These are phyloP conservation scores for Philhelius pedissequus DNA, from an alignment of 2,888 invertebrate species.

Conservation along the genomic window DNA sequence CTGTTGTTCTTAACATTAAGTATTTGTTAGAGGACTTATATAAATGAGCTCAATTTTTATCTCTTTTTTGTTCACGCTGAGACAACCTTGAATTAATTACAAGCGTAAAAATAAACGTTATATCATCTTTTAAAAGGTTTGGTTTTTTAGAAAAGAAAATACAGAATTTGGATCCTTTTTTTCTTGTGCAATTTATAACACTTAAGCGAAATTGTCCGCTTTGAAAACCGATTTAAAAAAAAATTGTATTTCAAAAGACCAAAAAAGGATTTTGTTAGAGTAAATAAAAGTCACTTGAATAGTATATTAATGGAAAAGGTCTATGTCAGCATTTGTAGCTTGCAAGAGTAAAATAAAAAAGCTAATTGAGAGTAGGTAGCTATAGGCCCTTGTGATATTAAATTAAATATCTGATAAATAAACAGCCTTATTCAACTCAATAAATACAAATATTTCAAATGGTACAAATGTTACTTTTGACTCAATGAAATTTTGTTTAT, in stretches of 20 bases:
- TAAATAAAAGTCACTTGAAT: background rate
- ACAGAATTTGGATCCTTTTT: conserved; percentile 1
- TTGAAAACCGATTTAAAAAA: background rate
- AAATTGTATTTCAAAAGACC: background rate
- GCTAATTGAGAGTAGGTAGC: too few relatives aligned
- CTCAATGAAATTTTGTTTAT: too few relatives aligned
- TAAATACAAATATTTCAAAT: too few relatives aligned
- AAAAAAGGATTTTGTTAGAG: background rate
- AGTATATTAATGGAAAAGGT: background rate
- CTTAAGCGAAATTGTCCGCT: background rate
- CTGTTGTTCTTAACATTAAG: background rate
- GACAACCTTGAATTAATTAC: conserved; percentile 16
- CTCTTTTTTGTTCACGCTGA: background rate
- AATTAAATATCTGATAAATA: too few relatives aligned
- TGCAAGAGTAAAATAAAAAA: too few relatives aligned
- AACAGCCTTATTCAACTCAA: too few relatives aligned
- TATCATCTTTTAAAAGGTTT: background rate
- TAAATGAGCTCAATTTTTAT: conserved; percentile 19
- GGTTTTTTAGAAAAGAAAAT: background rate
- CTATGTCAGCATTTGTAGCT: too few relatives aligned
- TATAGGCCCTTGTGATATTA: too few relatives aligned
- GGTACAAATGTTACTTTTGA: too few relatives aligned
- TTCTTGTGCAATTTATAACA: conserved; percentile 8
- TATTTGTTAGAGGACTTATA: conserved; percentile 19
- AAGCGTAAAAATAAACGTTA: background rate